These are phyloP conservation scores for Hypomecis punctinalis DNA, from an alignment of 2,888 invertebrate genomes.

Conservation along the genomic window DNA sequence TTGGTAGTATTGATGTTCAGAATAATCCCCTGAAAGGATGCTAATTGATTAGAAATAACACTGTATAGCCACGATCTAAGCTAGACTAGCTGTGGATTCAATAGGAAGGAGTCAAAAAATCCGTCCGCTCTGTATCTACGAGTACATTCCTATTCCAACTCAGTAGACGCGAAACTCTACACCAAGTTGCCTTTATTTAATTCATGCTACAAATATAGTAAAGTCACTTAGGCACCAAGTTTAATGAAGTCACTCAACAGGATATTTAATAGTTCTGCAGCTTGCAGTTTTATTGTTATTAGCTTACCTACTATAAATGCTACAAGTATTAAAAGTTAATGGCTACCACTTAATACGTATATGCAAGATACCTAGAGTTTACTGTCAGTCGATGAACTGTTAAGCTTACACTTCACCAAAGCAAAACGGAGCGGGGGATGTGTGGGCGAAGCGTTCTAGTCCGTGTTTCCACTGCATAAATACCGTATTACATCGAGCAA, in stretches of 20 bases:
- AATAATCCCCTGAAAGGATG: too few species aligned
- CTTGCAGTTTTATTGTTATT: constrained; percentile 18
- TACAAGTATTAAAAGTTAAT: constrained; percentile 13
- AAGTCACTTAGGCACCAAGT: neutral
- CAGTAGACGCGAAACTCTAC: neutral
- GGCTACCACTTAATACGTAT: constrained; percentile 16
- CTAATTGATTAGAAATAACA: too few species aligned
- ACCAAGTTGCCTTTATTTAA: neutral
- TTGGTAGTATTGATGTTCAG: too few species aligned
- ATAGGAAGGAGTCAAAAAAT: too few species aligned
- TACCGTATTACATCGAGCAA: too few species aligned
- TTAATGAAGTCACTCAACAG: constrained; percentile 8
- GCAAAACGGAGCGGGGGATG: too few species aligned
- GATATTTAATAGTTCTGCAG: constrained; percentile 4
- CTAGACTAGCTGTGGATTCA: too few species aligned
- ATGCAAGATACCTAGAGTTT: constrained; percentile 11
- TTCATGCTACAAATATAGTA: neutral
- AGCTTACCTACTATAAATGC: constrained; percentile 11
- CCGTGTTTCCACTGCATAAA: too few species aligned
- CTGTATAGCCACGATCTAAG: too few species aligned
- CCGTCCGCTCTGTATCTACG: too few species aligned
- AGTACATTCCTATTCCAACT: too few species aligned
- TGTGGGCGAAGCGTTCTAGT: too few species aligned
- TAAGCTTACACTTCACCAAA: neutral
- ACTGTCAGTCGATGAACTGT: constrained; percentile 23